A percentile compares a stretch with the other conserved stretches of the same genome.
Evolutionary conservation across 2,797 vertebrate genomes (phyloP).

Genomic region (Phrynocephalus guinanensis): DNA sequence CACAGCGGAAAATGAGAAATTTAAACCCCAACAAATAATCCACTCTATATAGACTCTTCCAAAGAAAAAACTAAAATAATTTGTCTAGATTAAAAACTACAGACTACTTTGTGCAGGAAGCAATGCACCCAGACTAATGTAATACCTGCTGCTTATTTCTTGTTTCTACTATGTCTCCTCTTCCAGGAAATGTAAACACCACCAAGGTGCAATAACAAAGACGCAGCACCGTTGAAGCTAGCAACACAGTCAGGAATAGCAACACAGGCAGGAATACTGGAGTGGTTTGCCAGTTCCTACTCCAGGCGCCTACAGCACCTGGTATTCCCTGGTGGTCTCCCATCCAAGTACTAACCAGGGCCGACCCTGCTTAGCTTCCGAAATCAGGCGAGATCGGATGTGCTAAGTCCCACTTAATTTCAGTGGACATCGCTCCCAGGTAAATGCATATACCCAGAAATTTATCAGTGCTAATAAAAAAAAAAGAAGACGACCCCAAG

Average conservation of each 20-base stretch:
- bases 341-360: no score
- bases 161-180: not conserved
- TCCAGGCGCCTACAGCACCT: no score
- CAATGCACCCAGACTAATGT: accelerated
- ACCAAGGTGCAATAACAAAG: not conserved
- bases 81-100: not conserved
- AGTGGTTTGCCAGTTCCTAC: no score
- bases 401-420: not conserved
- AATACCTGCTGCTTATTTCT: not conserved
- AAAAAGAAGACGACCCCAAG: not conserved
- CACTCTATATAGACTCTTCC: no score
- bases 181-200: conserved; percentile 2
- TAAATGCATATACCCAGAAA: not conserved
- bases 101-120: accelerated
- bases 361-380: no score
- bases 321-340: no score
- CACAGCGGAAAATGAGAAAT: no score
- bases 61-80: conserved; percentile 8
- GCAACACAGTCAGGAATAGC: not conserved
- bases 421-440: not conserved
- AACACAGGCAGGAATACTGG: no score
- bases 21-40: no score
- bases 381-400: no score
- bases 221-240: no score
- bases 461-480: not conserved